Evolutionary conservation across 2,797 vertebrate species (phyloP), one percentile per base, ranked within the genome.

Genomic region (Acanthurus tractus): DNA sequence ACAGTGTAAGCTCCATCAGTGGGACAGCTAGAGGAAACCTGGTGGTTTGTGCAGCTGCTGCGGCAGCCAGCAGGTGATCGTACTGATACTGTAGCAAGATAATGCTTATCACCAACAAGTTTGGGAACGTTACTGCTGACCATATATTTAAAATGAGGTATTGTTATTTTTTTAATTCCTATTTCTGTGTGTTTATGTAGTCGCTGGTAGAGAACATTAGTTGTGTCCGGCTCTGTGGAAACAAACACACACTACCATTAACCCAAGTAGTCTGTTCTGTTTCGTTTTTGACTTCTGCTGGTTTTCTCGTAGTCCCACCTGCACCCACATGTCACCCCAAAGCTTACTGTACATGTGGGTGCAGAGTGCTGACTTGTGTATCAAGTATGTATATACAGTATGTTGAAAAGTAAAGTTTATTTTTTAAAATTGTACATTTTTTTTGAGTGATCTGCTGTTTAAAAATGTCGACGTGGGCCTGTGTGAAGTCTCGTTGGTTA

Each of bases 301-400:
- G 36, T 44, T 34, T 67, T 54, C 46, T 23, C 29, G 49, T 12
- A 8, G 65, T 57, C 63, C 52, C 71, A 18, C 65, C 74, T 78
- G 74, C 62, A 36, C 73, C 70, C 70, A 55, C 68, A 23, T 1
- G 57, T 58, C 77, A 36, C 29, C 59, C 62, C 61, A 62, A 22
- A 80, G 66, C 72, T 74, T 8, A n/a, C 49, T 10, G 80, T 29
- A 40, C 67, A 23, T 38, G 62, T 25, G 64, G 70, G 61, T 14
- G 77, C 63, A 70, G 81, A n/a, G 67, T 76, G 78, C 57, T 4
- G 54, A 70, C 77, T 74, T 74, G 49, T 86, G 81, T 86, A 72
- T 89, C 66, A 45, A 77, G 82, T 92, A 70, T 95, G 93, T 94
- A 93, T 76, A 93, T 89, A 90, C 59, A 90, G 79, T 88, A 82